Percentiles rank a stretch among this genome's conserved stretches.
Conservation (phyloP, 1,140 invertebrate species). For the Hycleus cichorii region DNA sequence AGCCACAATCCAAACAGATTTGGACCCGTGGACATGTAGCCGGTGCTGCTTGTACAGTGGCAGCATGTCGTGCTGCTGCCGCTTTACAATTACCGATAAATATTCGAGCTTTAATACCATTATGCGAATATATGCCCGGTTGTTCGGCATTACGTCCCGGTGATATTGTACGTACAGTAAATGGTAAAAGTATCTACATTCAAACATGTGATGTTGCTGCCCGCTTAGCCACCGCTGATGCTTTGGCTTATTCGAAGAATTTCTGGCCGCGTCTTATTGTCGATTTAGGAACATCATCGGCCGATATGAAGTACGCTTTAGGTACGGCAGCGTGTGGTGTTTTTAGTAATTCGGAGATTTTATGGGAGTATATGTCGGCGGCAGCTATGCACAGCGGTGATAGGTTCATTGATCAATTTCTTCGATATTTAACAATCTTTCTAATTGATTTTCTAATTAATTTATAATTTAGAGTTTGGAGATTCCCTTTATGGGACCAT, state of each 20-base stretch:
- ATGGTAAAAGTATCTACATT: constrained; percentile 58
- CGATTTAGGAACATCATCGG: constrained; percentile 57
- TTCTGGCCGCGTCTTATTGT: constrained; percentile 54
- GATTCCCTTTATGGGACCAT: constrained; percentile 56
- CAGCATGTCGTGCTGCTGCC: constrained; percentile 46
- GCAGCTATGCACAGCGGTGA: constrained; percentile 54
- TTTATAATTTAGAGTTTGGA: constrained; percentile 47
- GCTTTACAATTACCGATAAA: constrained; percentile 50
- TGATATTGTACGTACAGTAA: constrained; percentile 56
- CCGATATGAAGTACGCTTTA: constrained; percentile 49
- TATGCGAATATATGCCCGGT: constrained; percentile 59
- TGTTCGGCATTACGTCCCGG: constrained; percentile 56
- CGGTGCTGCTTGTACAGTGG: constrained; percentile 56
- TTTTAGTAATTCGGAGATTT: constrained; percentile 48
- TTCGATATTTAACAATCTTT: too few relatives aligned
- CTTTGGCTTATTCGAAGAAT: constrained; percentile 53
- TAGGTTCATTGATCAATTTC: background rate
- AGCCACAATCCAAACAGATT: constrained; percentile 50
- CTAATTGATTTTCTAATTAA: too few relatives aligned
- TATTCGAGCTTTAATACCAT: constrained; percentile 48
- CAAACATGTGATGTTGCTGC: constrained; percentile 63
- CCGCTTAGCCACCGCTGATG: constrained; percentile 56
- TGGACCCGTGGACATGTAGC: constrained; percentile 63
- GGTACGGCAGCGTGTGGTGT: constrained; percentile 50
- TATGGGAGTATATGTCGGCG: constrained; percentile 46